Conservation (phyloP, 2,797 vertebrate genomes). For the Poecilia velifera region DNA sequence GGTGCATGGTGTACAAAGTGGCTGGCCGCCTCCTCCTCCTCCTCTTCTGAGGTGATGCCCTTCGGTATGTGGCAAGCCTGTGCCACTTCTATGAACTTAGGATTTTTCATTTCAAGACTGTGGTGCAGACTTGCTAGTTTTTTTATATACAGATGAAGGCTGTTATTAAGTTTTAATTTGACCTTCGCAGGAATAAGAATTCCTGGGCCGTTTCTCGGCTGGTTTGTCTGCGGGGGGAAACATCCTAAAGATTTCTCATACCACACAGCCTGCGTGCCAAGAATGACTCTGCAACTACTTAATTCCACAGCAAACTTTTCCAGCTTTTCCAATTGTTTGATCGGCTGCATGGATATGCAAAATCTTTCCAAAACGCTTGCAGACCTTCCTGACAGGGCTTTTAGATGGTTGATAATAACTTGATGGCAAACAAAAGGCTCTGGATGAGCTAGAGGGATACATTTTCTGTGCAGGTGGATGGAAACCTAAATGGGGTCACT, state of each 20-base stretch:
- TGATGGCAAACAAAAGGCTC: slow-evolving; percentile 36
- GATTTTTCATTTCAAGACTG: slow-evolving; percentile 23
- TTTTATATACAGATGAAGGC: slow-evolving; percentile 64
- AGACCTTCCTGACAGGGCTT: slow-evolving; percentile 40
- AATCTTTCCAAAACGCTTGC: slow-evolving; percentile 50
- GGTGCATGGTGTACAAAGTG: slow-evolving; percentile 36
- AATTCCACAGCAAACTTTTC: slow-evolving; percentile 33
- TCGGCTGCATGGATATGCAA: slow-evolving; percentile 29
- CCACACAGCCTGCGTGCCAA: slow-evolving; percentile 53
- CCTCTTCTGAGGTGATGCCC: slow-evolving; percentile 62
- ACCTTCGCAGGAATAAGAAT: slow-evolving; percentile 49
- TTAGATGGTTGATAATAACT: slow-evolving; percentile 50
- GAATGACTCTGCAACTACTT: slow-evolving; percentile 62
- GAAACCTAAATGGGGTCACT: slow-evolving; percentile 57
- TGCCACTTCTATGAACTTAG: slow-evolving; percentile 50
- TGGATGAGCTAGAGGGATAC: slow-evolving; percentile 32
- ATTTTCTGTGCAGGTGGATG: slow-evolving; percentile 48
- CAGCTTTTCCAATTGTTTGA: slow-evolving; percentile 19
- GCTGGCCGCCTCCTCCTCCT: slow-evolving; percentile 38
- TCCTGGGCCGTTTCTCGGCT: slow-evolving; percentile 36
- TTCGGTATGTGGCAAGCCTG: slow-evolving; percentile 66
- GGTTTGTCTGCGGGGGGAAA: slow-evolving; percentile 28
- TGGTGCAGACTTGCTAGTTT: slow-evolving; percentile 47
- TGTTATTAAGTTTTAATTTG: slow-evolving; percentile 61
- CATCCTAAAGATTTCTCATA: slow-evolving; percentile 24